Conservation (phyloP, 2,888 invertebrate genomes). For the Lacanobia oleracea region DNA sequence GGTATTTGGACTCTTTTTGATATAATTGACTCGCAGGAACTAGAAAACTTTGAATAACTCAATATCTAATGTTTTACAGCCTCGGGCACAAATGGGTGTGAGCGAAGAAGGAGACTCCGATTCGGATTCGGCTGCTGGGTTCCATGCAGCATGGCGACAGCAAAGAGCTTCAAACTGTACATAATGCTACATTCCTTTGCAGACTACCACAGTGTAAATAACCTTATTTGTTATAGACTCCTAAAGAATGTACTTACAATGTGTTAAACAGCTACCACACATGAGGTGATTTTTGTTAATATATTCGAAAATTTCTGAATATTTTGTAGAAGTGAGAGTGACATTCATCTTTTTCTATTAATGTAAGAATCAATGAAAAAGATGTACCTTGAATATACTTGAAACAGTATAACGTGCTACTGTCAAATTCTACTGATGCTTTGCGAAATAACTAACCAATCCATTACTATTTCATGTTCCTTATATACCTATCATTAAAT, state of each 20-base stretch:
- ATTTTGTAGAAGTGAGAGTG: constrained; percentile 1
- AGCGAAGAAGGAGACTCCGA: constrained; percentile 93
- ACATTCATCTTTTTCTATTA: not conserved
- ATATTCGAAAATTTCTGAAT: not conserved
- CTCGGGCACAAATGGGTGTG: constrained; percentile 80
- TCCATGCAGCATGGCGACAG: constrained; percentile 90
- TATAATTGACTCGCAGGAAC: not conserved
- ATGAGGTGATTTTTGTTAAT: not conserved
- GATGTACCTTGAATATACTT: not conserved
- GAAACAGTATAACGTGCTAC: not conserved
- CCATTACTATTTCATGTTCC: not conserved
- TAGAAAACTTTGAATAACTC: not conserved
- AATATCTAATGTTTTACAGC: constrained; percentile 67
- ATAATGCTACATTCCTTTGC: constrained; percentile 49
- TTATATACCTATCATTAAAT: not conserved
- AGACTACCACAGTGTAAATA: not conserved
- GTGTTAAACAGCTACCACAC: not conserved
- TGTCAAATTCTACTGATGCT: not conserved
- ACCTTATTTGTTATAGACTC: not conserved
- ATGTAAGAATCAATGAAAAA: not conserved
- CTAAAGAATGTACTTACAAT: not conserved
- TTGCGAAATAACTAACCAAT: not conserved
- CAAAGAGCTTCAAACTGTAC: constrained; percentile 81
- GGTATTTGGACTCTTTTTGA: no score
- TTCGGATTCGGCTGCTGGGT: constrained; percentile 97